Evolutionary conservation across 2,888 invertebrate genomes (phyloP).

Genomic region (Cryptocephalus moraei): DNA sequence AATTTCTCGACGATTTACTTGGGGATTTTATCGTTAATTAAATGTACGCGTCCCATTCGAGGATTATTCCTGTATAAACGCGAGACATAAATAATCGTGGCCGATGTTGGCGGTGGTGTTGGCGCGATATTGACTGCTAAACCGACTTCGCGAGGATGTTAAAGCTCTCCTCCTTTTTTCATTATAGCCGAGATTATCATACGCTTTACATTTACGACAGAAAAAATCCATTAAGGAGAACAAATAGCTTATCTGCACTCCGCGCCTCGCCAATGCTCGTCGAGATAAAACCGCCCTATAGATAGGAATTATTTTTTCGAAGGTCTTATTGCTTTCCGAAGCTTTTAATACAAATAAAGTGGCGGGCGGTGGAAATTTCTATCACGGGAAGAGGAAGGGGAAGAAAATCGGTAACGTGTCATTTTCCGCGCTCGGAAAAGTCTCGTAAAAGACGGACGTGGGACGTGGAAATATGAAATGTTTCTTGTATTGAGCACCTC

Average conservation of each 20-base stretch:
- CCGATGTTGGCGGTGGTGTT: too few relatives aligned
- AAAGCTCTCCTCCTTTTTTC: constrained; percentile 8
- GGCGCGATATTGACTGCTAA: constrained; percentile 11
- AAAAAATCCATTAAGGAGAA: constrained; percentile 26
- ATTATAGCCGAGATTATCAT: constrained; percentile 22
- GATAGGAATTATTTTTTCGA: constrained; percentile 6
- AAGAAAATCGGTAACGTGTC: too few relatives aligned
- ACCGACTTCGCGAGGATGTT: constrained; percentile 13
- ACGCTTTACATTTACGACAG: constrained; percentile 24
- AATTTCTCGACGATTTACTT: too few relatives aligned
- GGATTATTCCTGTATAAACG: too few relatives aligned
- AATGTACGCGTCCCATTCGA: too few relatives aligned
- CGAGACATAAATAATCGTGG: too few relatives aligned
- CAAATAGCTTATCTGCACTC: constrained; percentile 22
- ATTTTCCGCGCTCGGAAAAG: too few relatives aligned
- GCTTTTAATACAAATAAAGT: constrained; percentile 6
- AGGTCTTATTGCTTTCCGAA: constrained; percentile 5
- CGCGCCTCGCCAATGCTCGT: constrained; percentile 16
- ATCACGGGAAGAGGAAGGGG: too few relatives aligned
- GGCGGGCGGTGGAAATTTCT: background rate
- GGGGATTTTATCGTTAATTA: too few relatives aligned
- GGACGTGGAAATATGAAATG: too few relatives aligned
- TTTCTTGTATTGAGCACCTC: too few relatives aligned
- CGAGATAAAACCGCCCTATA: constrained; percentile 7
- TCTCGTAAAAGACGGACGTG: too few relatives aligned